Evolutionary conservation across 1,140 invertebrate genomes (phyloP).

Genomic region (Drosophila mojavensis): DNA sequence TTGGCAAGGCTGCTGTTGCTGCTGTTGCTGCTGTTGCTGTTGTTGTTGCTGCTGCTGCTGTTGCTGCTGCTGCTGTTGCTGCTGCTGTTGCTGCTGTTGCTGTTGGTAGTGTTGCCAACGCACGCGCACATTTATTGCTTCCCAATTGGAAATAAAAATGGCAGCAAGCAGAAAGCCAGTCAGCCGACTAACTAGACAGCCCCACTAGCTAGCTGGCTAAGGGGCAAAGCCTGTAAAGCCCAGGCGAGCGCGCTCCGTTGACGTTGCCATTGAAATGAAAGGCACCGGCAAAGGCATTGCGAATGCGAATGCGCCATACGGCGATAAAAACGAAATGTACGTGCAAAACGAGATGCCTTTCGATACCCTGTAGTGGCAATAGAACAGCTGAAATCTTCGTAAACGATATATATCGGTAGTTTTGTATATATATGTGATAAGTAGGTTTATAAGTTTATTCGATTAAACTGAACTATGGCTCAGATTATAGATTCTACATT

Average conservation of each 20-base stretch:
- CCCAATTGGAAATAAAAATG: constrained; percentile 81
- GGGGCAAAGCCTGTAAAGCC: not conserved
- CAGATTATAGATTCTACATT: too few species aligned
- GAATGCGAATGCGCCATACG: constrained; percentile 26
- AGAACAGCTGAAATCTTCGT: too few species aligned
- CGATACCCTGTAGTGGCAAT: not conserved
- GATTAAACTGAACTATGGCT: too few species aligned
- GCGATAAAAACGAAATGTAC: constrained; percentile 35
- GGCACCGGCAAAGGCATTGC: constrained; percentile 23
- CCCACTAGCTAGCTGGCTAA: constrained; percentile 6
- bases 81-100: not conserved
- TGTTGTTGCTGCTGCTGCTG: constrained; percentile 20
- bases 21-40: constrained; percentile 23
- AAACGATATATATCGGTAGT: too few species aligned
- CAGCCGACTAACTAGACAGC: constrained; percentile 24
- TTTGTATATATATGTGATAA: too few species aligned
- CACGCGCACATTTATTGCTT: constrained; percentile 81
- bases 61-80: not conserved
- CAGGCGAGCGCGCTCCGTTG: constrained; percentile 18
- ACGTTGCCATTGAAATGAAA: constrained; percentile 62
- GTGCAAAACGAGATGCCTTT: constrained; percentile 3
- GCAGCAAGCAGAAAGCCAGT: constrained; percentile 46
- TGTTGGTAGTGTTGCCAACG: constrained; percentile 61
- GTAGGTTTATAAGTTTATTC: too few species aligned
- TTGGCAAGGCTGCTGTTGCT: constrained; percentile 52